A percentile compares a stretch with the other conserved stretches of the same genome.
Conservation (phyloP, 2,797 vertebrate genomes). For the Pelodytes ibericus region DNA sequence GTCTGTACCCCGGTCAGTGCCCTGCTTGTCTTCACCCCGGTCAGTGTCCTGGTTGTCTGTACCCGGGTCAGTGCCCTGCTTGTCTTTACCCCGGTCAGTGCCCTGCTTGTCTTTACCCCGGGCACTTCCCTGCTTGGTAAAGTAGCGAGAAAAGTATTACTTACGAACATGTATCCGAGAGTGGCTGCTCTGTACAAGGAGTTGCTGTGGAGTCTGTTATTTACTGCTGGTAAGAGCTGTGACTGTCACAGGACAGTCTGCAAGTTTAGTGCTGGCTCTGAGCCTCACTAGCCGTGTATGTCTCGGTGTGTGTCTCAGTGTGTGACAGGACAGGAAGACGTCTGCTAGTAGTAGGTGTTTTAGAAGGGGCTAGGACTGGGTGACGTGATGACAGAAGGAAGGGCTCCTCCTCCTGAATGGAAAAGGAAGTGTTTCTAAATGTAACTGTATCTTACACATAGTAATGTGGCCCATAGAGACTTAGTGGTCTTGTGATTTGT, state of each 20-base stretch:
- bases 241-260: neutral
- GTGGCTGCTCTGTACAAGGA: neutral
- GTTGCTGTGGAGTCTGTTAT: neutral
- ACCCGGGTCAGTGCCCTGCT: too few species aligned
- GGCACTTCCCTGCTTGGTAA: too few species aligned
- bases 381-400: slow-evolving; percentile 7
- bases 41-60: too few species aligned
- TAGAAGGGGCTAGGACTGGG: slow-evolving; percentile 11
- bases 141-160: slow-evolving; percentile 8
- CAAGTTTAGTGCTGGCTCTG: neutral
- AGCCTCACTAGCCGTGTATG: neutral
- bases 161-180: slow-evolving; percentile 21
- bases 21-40: too few species aligned
- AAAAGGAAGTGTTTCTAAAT: slow-evolving; percentile 18
- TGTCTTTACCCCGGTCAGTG: too few species aligned
- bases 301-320: neutral
- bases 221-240: neutral
- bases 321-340: slow-evolving; percentile 39
- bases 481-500: too few species aligned
- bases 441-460: neutral
- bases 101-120: too few species aligned
- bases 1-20: too few species aligned
- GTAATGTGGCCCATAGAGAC: too few species aligned
- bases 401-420: slow-evolving; percentile 16
- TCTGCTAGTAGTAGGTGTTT: neutral